A percentile compares a stretch with the other conserved stretches of the same genome.
Conservation (phyloP, 2,113 vertebrate species). For the Synodontis membranacea region DNA sequence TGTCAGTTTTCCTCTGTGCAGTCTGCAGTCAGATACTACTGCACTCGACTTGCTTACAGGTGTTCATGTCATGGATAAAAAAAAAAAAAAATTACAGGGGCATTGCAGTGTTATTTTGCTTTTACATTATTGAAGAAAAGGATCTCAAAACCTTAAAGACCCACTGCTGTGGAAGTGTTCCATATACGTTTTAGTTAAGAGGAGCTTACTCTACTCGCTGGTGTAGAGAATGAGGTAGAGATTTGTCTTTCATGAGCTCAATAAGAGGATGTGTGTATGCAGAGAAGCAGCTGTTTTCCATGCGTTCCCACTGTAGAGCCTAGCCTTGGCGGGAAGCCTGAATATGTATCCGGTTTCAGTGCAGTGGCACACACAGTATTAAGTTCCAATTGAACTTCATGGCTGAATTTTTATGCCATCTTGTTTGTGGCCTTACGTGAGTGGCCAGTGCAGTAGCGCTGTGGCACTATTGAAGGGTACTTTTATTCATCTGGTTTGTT, state of each 20-base stretch:
- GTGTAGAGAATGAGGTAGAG: neutral
- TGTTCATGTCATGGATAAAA: neutral
- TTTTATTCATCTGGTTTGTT: neutral
- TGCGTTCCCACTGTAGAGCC: slow-evolving; percentile 10
- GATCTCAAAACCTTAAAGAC: neutral
- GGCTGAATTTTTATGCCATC: slow-evolving; percentile 31
- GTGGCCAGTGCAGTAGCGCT: neutral
- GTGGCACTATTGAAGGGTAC: neutral
- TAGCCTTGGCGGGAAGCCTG: slow-evolving; percentile 16
- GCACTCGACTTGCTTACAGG: neutral
- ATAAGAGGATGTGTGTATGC: slow-evolving; percentile 20
- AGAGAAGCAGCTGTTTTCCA: slow-evolving; percentile 37
- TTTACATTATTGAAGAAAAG: neutral
- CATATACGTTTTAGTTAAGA: neutral
- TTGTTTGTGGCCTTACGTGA: neutral
- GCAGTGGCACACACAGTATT: slow-evolving; percentile 16
- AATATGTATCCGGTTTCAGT: slow-evolving; percentile 24
- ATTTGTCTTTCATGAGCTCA: slow-evolving; percentile 29
- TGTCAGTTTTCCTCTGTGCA: neutral
- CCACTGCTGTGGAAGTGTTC: neutral
- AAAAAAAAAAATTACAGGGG: neutral
- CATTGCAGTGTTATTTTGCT: neutral
- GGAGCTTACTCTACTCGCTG: slow-evolving; percentile 5
- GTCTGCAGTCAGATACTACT: neutral
- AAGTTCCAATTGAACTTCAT: slow-evolving; percentile 15